These are phyloP conservation scores for Heliconius sara DNA, from an alignment of 2,888 invertebrate species.

Conservation along the genomic window DNA sequence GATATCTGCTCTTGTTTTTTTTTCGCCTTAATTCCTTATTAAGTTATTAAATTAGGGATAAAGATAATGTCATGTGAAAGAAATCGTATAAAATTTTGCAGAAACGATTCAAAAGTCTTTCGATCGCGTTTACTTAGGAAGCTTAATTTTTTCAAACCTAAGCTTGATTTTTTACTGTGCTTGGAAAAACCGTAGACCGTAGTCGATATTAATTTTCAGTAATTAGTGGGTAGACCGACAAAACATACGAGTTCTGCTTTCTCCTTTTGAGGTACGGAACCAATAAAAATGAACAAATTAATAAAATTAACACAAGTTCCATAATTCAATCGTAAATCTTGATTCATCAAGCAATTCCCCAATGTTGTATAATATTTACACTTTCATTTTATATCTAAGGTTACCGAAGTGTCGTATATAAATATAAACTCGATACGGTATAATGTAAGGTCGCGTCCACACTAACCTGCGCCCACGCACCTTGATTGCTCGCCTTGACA, in stretches of 20 bases:
- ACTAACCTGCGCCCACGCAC: conserved; percentile 71
- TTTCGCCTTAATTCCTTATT: background rate
- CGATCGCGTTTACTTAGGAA: too few relatives aligned
- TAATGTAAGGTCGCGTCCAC: conserved; percentile 58
- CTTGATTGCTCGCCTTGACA: conserved; percentile 82
- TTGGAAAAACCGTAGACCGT: too few relatives aligned
- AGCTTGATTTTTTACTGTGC: too few relatives aligned
- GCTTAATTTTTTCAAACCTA: too few relatives aligned
- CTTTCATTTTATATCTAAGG: conserved; percentile 34
- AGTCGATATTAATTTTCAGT: too few relatives aligned
- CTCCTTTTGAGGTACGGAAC: too few relatives aligned
- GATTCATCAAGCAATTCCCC: background rate
- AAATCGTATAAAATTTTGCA: background rate
- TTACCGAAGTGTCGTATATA: conserved; percentile 39
- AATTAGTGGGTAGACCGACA: too few relatives aligned
- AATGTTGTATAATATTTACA: conserved; percentile 27
- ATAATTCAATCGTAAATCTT: background rate
- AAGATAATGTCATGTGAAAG: background rate
- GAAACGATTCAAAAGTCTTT: too few relatives aligned
- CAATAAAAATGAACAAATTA: too few relatives aligned
- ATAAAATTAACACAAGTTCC: background rate
- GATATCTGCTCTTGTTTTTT: conserved; percentile 53
- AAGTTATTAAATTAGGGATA: background rate
- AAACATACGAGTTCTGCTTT: too few relatives aligned
- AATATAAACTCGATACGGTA: conserved; percentile 44